Percentiles rank a stretch among this genome's conserved stretches.
These are phyloP conservation scores for Erithacus rubecula DNA, from an alignment of 2,797 vertebrate genomes.

Conservation along the genomic window DNA sequence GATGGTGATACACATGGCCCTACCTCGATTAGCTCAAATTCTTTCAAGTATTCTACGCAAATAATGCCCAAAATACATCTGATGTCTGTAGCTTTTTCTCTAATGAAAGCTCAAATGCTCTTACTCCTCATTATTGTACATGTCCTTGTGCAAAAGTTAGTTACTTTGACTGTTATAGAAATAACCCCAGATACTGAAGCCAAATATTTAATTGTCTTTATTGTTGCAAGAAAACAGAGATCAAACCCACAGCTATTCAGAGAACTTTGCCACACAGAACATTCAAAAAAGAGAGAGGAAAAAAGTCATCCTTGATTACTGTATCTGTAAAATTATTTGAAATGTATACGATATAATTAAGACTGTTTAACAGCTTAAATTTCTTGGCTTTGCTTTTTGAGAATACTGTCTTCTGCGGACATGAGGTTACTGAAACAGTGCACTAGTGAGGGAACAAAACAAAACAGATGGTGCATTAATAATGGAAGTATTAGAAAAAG, in stretches of 20 bases:
- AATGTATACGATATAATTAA: slow-evolving; percentile 55
- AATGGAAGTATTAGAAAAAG: slow-evolving; percentile 72
- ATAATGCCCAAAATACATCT: slow-evolving; percentile 15
- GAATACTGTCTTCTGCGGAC: slow-evolving; percentile 59
- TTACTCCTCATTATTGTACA: background rate
- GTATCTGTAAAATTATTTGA: slow-evolving; percentile 54
- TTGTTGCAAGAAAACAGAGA: slow-evolving; percentile 28
- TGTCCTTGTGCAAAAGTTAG: background rate
- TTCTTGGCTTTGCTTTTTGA: slow-evolving; percentile 66
- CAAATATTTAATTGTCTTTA: slow-evolving; percentile 58
- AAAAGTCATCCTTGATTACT: slow-evolving; percentile 11
- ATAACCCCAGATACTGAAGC: background rate
- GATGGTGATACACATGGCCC: slow-evolving; percentile 28
- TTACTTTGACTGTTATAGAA: background rate
- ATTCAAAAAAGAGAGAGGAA: background rate
- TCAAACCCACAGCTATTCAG: slow-evolving; percentile 20
- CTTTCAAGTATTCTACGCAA: slow-evolving; percentile 30
- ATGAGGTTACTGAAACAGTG: slow-evolving; percentile 57
- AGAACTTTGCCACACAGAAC: background rate
- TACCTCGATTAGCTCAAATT: slow-evolving; percentile 4
- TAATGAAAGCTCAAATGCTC: slow-evolving; percentile 14
- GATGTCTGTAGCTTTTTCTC: background rate
- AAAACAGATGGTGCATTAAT: slow-evolving; percentile 78
- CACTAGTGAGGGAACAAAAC: slow-evolving; percentile 57
- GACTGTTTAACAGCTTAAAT: slow-evolving; percentile 59